Percentiles rank a stretch among this genome's conserved stretches.
These are phyloP conservation scores for Caerostris extrusa DNA, from an alignment of 1,140 invertebrate species.

Conservation along the genomic window DNA sequence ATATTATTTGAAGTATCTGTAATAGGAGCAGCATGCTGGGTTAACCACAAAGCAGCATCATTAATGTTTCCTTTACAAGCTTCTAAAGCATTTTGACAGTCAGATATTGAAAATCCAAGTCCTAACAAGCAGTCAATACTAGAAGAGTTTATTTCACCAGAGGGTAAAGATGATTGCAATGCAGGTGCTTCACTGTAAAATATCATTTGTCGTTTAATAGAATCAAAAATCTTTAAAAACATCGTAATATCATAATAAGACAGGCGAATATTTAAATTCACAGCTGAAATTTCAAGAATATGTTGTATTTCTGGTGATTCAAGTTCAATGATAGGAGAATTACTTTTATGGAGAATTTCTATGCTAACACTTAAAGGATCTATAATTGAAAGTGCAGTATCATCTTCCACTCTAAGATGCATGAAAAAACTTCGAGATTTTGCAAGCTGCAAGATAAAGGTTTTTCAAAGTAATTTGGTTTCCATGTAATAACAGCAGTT, in stretches of 20 bases:
- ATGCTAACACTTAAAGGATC: conserved; percentile 89
- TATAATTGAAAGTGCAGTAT: conserved; percentile 97
- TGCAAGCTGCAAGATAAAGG: conserved; percentile 93
- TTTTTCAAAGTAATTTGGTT: conserved; percentile 87
- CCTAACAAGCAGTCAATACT: conserved; percentile 84
- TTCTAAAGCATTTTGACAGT: conserved; percentile 88
- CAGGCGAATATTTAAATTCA: conserved; percentile 89
- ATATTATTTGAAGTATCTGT: background rate
- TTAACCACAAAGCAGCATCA: conserved; percentile 92
- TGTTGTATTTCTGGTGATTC: conserved; percentile 71
- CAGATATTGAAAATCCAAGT: conserved; percentile 88
- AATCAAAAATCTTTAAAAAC: conserved; percentile 93
- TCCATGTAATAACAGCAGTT: conserved; percentile 92
- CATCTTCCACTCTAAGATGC: conserved; percentile 94
- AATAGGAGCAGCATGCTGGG: conserved; percentile 83
- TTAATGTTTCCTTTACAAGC: conserved; percentile 87
- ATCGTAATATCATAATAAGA: conserved; percentile 97
- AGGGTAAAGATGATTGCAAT: background rate
- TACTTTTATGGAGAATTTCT: conserved; percentile 57
- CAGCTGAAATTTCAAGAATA: conserved; percentile 65
- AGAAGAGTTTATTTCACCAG: background rate
- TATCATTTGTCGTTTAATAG: conserved; percentile 88
- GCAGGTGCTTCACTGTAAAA: conserved; percentile 31
- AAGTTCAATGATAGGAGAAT: conserved; percentile 63
- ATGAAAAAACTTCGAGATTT: conserved; percentile 96